phyloP scores from a whole-genome alignment of 2,888 invertebrate genomes.

The Yponomeuta malinellus region DNA sequence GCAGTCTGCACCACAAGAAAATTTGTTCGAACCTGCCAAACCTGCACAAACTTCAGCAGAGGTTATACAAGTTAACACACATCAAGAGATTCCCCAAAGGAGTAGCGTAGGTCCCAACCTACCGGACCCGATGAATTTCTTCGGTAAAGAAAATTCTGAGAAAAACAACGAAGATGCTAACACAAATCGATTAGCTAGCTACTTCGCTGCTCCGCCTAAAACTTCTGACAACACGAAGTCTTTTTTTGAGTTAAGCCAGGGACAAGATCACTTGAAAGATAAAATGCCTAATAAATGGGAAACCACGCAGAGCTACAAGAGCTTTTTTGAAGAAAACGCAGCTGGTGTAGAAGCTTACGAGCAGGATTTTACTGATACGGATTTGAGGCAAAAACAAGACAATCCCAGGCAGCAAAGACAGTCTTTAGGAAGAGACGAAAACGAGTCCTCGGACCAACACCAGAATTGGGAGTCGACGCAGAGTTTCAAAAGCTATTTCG shows the following conservation, averaged over 20 bases:
- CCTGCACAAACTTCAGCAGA: background rate
- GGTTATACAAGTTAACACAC: background rate
- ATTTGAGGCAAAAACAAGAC: background rate
- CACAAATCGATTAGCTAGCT: constrained; percentile 57
- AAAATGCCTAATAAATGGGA: constrained; percentile 18
- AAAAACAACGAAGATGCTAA: background rate
- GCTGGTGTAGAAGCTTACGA: background rate
- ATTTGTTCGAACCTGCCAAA: background rate
- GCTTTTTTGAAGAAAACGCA: constrained; percentile 4
- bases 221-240: constrained; percentile 58
- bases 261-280: constrained; percentile 59
- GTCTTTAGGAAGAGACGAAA: constrained; percentile 2
- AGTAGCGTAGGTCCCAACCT: constrained; percentile 19
- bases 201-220: constrained; percentile 52
- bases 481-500: background rate
- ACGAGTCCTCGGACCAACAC: background rate
- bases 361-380: background rate
- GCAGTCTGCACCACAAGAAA: background rate
- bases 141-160: constrained; percentile 25
- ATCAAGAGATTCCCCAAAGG: background rate
- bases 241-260: constrained; percentile 71
- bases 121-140: constrained; percentile 52
- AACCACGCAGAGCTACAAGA: constrained; percentile 4
- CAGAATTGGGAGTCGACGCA: background rate
- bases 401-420: background rate